Percentiles rank a stretch among this genome's conserved stretches.
Evolutionary conservation across 2,888 invertebrate species (phyloP).

Genomic region (Rhagium mordax): DNA sequence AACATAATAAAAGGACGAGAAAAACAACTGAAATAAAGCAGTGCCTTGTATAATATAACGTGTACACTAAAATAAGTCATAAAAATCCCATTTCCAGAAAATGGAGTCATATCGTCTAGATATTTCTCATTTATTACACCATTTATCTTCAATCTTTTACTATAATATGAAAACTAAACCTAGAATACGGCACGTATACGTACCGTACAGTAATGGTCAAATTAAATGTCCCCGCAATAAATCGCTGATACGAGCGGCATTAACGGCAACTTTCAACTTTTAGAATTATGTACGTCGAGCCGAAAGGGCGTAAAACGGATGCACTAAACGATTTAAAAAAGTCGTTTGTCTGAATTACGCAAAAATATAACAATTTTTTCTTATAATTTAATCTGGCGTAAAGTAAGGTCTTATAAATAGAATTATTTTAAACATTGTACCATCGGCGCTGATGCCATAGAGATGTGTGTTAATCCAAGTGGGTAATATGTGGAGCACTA

Average conservation of each 20-base stretch:
- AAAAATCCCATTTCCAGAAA: slow-evolving; percentile 61
- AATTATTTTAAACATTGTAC: too few relatives aligned
- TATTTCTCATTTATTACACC: slow-evolving; percentile 60
- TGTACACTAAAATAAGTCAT: slow-evolving; percentile 57
- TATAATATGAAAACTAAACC: slow-evolving; percentile 56
- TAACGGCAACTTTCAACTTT: background rate
- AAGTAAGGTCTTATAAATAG: too few relatives aligned
- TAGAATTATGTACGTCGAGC: background rate
- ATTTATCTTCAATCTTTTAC: slow-evolving; percentile 58
- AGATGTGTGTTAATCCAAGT: too few relatives aligned
- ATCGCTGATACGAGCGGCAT: slow-evolving; percentile 30
- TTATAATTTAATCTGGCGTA: too few relatives aligned
- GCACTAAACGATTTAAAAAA: background rate
- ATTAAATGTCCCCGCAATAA: slow-evolving; percentile 43
- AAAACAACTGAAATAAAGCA: slow-evolving; percentile 54
- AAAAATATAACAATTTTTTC: background rate
- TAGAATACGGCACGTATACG: slow-evolving; percentile 43
- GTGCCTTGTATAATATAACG: slow-evolving; percentile 58
- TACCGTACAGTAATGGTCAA: slow-evolving; percentile 45
- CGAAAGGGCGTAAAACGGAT: background rate
- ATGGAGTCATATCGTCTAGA: slow-evolving; percentile 60
- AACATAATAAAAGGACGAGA: slow-evolving; percentile 37
- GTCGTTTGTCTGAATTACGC: background rate
- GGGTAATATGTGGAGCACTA: too few relatives aligned
- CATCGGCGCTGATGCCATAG: too few relatives aligned